Evolutionary conservation across 2,113 vertebrate species (phyloP).

Genomic region (Aleadryas rufinucha): DNA sequence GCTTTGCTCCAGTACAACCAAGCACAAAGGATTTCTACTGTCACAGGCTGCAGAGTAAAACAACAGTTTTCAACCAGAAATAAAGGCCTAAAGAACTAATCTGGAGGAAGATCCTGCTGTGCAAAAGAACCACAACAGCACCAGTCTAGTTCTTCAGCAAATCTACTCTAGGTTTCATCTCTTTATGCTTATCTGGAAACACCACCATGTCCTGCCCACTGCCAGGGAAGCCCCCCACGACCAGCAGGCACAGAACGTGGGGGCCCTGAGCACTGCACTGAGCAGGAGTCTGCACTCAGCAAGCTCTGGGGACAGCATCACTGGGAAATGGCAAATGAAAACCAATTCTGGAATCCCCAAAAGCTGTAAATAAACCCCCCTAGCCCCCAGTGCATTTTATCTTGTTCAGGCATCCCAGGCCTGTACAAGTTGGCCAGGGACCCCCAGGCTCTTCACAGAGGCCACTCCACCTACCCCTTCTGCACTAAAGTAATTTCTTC

Average conservation of each 20-base stretch:
- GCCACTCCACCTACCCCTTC: not conserved
- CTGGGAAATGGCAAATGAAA: not conserved
- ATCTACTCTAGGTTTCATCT: not conserved
- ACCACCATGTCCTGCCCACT: not conserved
- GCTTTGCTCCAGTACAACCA: not conserved
- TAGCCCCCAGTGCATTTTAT: not conserved
- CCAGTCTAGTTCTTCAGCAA: not conserved
- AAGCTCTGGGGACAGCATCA: not conserved
- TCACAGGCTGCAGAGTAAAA: not conserved
- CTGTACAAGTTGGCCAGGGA: accelerated
- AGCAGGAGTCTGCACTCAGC: not conserved
- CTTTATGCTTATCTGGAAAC: not conserved
- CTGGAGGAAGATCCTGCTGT: not conserved
- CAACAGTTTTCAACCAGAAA: not conserved
- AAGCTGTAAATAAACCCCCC: not conserved
- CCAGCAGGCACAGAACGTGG: not conserved
- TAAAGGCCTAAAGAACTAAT: not conserved
- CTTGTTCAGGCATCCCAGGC: not conserved
- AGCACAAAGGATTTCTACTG: not conserved
- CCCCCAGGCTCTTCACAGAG: not conserved
- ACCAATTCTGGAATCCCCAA: not conserved
- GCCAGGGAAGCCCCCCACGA: not conserved
- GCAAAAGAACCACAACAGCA: not conserved
- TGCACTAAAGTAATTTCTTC: not conserved
- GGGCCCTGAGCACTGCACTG: not conserved